Evolutionary conservation across 1,140 invertebrate genomes (phyloP).

Genomic region (fruit fly (Drosophila melanogaster)): Release_6_plus_ISO1_MT NC_004354.4:11165001-11165500

Average conservation of each 20-base stretch:
- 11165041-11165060: no score
- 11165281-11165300: conserved; percentile 2
- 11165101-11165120: neutral
- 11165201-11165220: conserved; percentile 1
- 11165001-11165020: no score
- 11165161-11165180: conserved; percentile 49
- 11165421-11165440: conserved; percentile 32
- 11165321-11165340: conserved; percentile 75
- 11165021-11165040: no score
- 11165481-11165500: conserved; percentile 56
- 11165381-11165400: conserved; percentile 69
- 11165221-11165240: conserved; percentile 31
- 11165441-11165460: neutral
- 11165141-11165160: conserved; percentile 1
- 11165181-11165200: conserved; percentile 60
- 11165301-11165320: conserved; percentile 25
- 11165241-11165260: conserved; percentile 73
- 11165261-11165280: conserved; percentile 70
- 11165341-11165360: conserved; percentile 7
- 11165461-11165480: conserved; percentile 61
- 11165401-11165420: conserved; percentile 55
- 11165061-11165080: neutral
- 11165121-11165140: no score
- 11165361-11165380: conserved; percentile 29
- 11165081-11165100: neutral